Evolutionary conservation across 1,140 invertebrate genomes (phyloP).

Genomic region (Calosoma granatense): DNA sequence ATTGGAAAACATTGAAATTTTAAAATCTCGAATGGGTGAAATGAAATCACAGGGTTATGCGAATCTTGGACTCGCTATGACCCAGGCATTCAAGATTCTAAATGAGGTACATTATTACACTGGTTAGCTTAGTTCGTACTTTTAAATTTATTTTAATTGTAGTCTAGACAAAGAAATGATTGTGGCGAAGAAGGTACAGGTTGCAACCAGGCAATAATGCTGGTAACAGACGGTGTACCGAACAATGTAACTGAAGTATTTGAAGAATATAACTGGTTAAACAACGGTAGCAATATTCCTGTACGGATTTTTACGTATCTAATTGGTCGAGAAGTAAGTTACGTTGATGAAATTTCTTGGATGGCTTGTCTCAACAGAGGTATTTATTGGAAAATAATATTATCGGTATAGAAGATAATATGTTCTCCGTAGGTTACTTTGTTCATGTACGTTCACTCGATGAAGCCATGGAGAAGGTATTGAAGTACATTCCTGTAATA

Average conservation of each 20-base stretch:
- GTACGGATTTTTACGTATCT: conserved; percentile 96
- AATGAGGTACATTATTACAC: conserved; percentile 43
- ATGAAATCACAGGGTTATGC: conserved; percentile 69
- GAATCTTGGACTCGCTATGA: conserved; percentile 77
- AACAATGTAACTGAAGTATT: conserved; percentile 84
- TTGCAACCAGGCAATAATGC: conserved; percentile 97
- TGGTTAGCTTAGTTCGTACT: background rate
- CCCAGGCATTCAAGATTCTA: conserved; percentile 75
- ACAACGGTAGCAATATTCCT: conserved; percentile 54
- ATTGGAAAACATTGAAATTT: conserved; percentile 73
- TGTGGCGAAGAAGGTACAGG: conserved; percentile 45
- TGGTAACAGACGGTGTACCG: conserved; percentile 96
- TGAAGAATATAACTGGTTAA: conserved; percentile 67
- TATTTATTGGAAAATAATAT: conserved; percentile 24
- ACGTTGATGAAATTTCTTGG: conserved; percentile 82
- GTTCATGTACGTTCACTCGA: conserved; percentile 85
- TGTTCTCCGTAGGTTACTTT: conserved; percentile 60
- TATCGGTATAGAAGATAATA: background rate
- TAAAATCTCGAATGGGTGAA: conserved; percentile 59
- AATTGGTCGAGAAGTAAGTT: conserved; percentile 89
- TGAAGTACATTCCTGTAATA: conserved; percentile 86
- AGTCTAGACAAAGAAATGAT: conserved; percentile 44
- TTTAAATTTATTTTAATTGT: conserved; percentile 13
- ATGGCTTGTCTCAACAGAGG: conserved; percentile 95
- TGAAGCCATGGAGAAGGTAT: conserved; percentile 86